Base-by-base conservation (phyloP, 2,797 vertebrate genomes). In the Hozukius guyotensis region DNA sequence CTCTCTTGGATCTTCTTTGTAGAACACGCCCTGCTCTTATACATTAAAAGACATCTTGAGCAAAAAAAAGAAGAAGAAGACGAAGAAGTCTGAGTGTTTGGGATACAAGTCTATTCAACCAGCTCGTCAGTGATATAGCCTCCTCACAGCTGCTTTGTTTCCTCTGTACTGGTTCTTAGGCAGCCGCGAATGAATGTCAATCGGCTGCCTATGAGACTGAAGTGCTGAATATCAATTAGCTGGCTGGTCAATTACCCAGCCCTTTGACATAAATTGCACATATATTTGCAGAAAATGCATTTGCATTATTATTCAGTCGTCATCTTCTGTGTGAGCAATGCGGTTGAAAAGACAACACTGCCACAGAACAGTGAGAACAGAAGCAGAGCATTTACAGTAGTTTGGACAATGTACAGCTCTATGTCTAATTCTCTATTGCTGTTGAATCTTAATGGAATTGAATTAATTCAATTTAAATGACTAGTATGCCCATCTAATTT, bases 21-120 rank as follows among this genome's bases (percentile, higher is more conserved):
- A 73, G 72, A 75, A 64, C n/a, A 29, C 73, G 53, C 22, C 64
- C 70, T n/a, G 57, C 84, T 82, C 80, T 88, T 75, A 53, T 69
- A 88, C 75, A 84, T 86, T 87, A 87, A 92, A 89, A 87, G 77
- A 77, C 80, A 84, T 92, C 77, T 88, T 81, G 34, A 87, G 77
- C 9, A 14, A 80, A 81, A 75, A 75, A 8, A 24, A 77, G 20
- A 14, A 56, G n/a, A 24, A 77, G 18, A 10, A 56, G n/a, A 55
- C 38, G 53, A 25, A 77, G 20, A 32, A 29, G 29, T 22, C 62
- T 71, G 65, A 75, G 64, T 71, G 56, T 63, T 60, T 5, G 0
- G 42, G 60, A 83, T 49, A 83, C 25, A 14, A 71, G 70, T 75
- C 69, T 68, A 69, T 87, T 90, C 74, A 90, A 69, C 31, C 70